These are phyloP conservation scores for Climacteris rufus DNA, from an alignment of 2,113 vertebrate genomes.

Conservation along the genomic window DNA sequence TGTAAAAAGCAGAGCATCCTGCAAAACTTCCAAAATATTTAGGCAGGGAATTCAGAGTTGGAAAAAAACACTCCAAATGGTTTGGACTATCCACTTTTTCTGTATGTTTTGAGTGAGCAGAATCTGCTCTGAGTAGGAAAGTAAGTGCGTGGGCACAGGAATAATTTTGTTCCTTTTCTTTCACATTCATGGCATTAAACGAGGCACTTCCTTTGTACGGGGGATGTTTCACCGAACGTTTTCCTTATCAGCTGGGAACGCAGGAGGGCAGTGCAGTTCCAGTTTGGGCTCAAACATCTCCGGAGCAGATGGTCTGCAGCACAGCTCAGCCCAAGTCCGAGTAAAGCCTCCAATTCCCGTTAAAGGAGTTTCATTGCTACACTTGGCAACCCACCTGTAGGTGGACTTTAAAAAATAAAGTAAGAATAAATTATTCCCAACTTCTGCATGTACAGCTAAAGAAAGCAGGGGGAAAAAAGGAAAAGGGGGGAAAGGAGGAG, in stretches of 20 bases:
- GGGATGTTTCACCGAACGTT: accelerated
- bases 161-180: not conserved
- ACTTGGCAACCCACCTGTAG: not conserved
- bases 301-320: not conserved
- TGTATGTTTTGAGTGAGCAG: not conserved
- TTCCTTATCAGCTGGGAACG: not conserved
- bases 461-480: accelerated
- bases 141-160: not conserved
- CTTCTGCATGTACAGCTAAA: not conserved
- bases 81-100: not conserved
- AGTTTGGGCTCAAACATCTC: not conserved
- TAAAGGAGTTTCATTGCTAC: not conserved
- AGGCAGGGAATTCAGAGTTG: not conserved
- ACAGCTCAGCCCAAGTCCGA: not conserved
- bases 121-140: not conserved
- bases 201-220: accelerated
- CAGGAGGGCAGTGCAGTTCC: constrained; percentile 68
- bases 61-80: not conserved
- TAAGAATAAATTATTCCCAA: not conserved
- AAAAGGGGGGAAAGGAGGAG: accelerated
- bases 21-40: not conserved
- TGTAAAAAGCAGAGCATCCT: not conserved
- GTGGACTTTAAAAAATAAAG: not conserved
- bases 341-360: not conserved
- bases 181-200: not conserved